phyloP scores from a whole-genome alignment of 2,797 vertebrate species.

The Diceros bicornis region DNA sequence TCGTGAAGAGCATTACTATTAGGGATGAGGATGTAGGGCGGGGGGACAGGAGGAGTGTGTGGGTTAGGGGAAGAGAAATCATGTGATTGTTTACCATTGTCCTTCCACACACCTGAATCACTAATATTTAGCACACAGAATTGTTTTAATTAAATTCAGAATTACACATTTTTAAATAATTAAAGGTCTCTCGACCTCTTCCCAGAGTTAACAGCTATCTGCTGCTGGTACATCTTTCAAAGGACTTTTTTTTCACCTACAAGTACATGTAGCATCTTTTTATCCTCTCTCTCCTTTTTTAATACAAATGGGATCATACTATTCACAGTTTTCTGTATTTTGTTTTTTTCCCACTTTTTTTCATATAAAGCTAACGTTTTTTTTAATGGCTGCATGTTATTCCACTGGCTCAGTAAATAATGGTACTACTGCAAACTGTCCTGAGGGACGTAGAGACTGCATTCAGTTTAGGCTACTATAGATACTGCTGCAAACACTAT shows the following conservation, averaged over 20 bases:
- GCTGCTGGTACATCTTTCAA: neutral
- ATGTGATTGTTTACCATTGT: neutral
- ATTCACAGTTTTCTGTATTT: neutral
- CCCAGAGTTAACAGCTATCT: neutral
- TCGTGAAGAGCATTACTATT: neutral
- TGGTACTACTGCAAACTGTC: neutral
- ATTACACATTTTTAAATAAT: neutral
- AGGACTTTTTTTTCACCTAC: neutral
- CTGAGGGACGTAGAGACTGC: neutral
- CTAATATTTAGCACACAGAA: neutral
- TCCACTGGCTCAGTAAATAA: neutral
- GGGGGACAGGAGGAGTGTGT: neutral
- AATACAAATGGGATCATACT: neutral
- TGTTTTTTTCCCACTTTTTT: neutral
- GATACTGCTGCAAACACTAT: neutral
- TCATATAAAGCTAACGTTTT: neutral
- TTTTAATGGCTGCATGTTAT: neutral
- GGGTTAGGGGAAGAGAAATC: neutral
- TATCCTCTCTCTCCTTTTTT: neutral
- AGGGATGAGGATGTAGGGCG: neutral
- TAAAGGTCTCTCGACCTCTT: neutral
- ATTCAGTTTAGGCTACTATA: neutral
- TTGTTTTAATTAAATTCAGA: constrained; percentile 49
- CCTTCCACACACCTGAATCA: neutral
- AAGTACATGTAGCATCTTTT: neutral